Base-by-base conservation (phyloP, 2,797 vertebrate genomes). In the Cuniculus paca region DNA sequence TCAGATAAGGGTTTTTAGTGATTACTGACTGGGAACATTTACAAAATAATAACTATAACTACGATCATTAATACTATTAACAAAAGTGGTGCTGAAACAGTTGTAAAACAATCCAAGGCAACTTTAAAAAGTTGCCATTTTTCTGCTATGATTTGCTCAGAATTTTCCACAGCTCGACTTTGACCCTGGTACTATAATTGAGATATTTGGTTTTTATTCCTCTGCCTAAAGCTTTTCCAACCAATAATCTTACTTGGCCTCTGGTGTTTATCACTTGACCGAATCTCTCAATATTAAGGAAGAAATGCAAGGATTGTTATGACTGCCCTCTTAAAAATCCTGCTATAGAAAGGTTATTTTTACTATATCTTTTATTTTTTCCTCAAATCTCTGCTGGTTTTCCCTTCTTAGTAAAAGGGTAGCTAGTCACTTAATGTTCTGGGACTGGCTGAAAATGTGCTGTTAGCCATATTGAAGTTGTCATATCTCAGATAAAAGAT, bases 151-250 rank as follows among this genome's bases (percentile, higher is more conserved):
- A 45, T 17, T 20, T 56, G 79, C 83, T 89, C 31, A 89, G 87
- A 91, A 75, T 94, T 91, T 89, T 54, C 83, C 54, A 9, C 6
- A 65, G 24, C 54, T 36, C 93, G 60, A 42, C 31, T 92, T 92
- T 87, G 89, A 63, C 78, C 65, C 20, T 78, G 72, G 45, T 81
- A 36, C 6, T 42, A 9, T 63, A 88, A 56, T 39, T 78, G 60
- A 93, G 31, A 89, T 90, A 93, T 58, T 68, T 22, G 28, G 77
- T 50, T 63, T 94, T 83, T 68, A 72, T 34, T 89, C 50, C 24
- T 90, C 28, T 93, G 86, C 42, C 34, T 90, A 78, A 84, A 89
- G 74, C n/a, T 81, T 94, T 90, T 94, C 70, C 26, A 96, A 60
- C 48, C 52, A 86, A 92, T 88, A 63, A 68, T 90, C 36, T 89